Base-by-base conservation (phyloP, 30 jellyfish, hydroid and myxozoan species). In the Turritopsis dohrnii region DNA sequence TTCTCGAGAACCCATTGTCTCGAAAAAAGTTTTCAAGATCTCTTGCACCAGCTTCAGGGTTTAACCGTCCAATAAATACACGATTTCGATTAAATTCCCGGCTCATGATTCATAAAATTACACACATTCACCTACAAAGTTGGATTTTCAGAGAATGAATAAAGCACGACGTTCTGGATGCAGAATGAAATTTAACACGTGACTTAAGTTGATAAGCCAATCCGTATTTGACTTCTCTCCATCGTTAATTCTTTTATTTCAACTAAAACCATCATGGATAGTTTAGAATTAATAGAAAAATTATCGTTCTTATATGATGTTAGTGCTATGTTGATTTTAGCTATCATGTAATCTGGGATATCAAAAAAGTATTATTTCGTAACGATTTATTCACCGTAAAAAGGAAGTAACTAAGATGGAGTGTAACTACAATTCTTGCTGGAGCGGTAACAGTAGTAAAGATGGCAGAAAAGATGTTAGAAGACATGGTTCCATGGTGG, bases 1-100 rank as follows among this genome's bases (percentile, higher is more conserved):
- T 81, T 79, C 87, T 86, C 31, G 96, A 87, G 71, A 88, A 94
- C 26, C 99, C 99, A 60, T 94, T 81, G 54, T 94, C 99, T 60
- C 85, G 83, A 91, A 94, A 94, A 88, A 94, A 94, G 66, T 81
- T 94, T 72, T 94, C 99, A 71, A 94, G 76, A 80, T 94, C 99
- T 66, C 99, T 80, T 21, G 96, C 77, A 53, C 99, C 79, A 21
- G 99, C 90, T 52, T 94, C 99, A 9, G 84, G 94, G 17, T 94
- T 92, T 26, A 94, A 83, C 22, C 96, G 96, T 7, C 99, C 99
- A 71, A 94, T 96, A 54, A 94, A 94, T 18, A 94, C 96, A 18
- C 87, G 81, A 60, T 80, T 80, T 26, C 81, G 54, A 26, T 80
- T 80, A 20, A 53, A 53, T 26, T 76, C 69, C 30, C 76, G 7